Conservation (phyloP, 2,113 vertebrate genomes). For the Oncorhynchus gorbuscha region DNA sequence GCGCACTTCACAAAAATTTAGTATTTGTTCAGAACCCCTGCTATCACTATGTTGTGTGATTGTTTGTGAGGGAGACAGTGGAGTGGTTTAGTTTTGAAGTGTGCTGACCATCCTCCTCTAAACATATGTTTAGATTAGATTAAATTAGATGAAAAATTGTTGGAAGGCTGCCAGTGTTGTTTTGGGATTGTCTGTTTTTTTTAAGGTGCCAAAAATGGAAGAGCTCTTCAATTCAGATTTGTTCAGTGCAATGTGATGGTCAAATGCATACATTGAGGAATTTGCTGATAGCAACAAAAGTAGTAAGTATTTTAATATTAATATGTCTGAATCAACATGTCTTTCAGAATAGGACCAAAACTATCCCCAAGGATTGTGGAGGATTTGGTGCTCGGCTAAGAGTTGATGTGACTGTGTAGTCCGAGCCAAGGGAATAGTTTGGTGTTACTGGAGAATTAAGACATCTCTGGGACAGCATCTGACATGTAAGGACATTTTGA, state of each 20-base stretch:
- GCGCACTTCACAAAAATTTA: conserved; percentile 51
- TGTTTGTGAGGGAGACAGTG: not conserved
- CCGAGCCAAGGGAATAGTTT: conserved; percentile 37
- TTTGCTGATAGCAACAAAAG: not conserved
- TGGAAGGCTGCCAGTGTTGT: too few species aligned
- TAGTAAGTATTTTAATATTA: not conserved
- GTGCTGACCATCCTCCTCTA: too few species aligned
- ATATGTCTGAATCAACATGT: conserved; percentile 51
- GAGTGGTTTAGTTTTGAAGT: not conserved
- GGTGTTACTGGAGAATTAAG: conserved; percentile 40
- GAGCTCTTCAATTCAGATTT: too few species aligned
- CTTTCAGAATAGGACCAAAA: conserved; percentile 53
- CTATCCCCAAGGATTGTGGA: conserved; percentile 38
- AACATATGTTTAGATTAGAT: too few species aligned
- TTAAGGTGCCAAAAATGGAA: too few species aligned
- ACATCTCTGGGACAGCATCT: conserved; percentile 51
- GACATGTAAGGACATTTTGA: conserved; percentile 32
- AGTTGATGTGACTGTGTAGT: conserved; percentile 40
- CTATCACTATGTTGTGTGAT: not conserved
- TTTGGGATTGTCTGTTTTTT: too few species aligned
- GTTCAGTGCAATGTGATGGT: not conserved
- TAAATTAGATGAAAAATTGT: too few species aligned
- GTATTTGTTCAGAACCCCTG: conserved; percentile 6
- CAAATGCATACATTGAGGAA: not conserved
- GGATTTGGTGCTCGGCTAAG: conserved; percentile 26